These are phyloP conservation scores for Chrysemys picta DNA, from an alignment of 2,113 vertebrate species.

Conservation along the genomic window DNA sequence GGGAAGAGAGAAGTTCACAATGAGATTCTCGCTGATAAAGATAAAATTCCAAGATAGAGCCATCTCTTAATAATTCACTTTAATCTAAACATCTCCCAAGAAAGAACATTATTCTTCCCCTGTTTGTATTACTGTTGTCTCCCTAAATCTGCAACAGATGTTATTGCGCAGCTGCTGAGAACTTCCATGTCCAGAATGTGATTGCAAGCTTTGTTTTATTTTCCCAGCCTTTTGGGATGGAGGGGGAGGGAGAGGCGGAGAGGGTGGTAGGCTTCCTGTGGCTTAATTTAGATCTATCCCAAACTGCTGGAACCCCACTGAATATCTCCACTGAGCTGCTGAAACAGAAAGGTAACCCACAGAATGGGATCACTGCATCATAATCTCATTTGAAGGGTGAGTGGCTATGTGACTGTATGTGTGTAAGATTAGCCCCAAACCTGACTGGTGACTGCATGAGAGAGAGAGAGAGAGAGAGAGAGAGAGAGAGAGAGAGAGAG, in stretches of 20 bases:
- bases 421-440: background rate
- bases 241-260: background rate
- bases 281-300: background rate
- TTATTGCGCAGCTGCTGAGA: background rate
- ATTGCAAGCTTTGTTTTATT: background rate
- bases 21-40: background rate
- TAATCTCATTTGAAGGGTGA: background rate
- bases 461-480: background rate
- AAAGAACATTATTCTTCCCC: background rate
- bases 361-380: background rate
- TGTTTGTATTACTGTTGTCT: background rate
- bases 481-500: background rate
- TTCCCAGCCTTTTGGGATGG: background rate
- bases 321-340: background rate
- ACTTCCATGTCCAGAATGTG: background rate
- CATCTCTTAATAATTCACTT: background rate
- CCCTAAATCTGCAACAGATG: background rate
- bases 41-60: background rate
- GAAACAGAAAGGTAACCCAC: background rate
- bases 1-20: background rate
- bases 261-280: background rate
- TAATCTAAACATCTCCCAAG: background rate
- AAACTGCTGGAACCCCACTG: background rate
- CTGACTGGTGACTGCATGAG: rapidly evolving
- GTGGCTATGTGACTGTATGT: background rate